These are phyloP conservation scores for Argyrosomus regius DNA, from an alignment of 2,797 vertebrate genomes.

Conservation along the genomic window DNA sequence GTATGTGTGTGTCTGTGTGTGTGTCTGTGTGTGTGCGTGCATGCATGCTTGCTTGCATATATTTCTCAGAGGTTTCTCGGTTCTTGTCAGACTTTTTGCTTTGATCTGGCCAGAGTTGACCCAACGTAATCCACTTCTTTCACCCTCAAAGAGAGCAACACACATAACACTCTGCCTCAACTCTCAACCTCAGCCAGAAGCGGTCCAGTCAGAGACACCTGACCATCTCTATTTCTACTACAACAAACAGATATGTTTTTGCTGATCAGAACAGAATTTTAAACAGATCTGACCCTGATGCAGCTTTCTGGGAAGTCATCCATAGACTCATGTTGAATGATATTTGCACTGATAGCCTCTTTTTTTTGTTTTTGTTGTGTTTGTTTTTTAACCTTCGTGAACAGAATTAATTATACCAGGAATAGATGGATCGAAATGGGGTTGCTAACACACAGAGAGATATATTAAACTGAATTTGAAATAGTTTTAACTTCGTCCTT, in stretches of 20 bases:
- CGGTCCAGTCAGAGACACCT: constrained; percentile 31
- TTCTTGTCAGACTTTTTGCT: constrained; percentile 75
- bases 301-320: constrained; percentile 12
- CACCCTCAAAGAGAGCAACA: constrained; percentile 66
- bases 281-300: constrained; percentile 41
- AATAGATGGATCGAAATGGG: constrained; percentile 9
- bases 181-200: constrained; percentile 54
- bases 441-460: constrained; percentile 5
- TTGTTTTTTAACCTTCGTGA: neutral
- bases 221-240: constrained; percentile 31
- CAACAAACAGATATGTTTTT: constrained; percentile 49
- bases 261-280: constrained; percentile 54
- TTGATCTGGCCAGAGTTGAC: constrained; percentile 79
- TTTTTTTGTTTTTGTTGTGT: constrained; percentile 1
- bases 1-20: constrained; percentile 8
- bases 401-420: constrained; percentile 13
- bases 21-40: constrained; percentile 7
- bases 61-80: constrained; percentile 67
- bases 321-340: constrained; percentile 9
- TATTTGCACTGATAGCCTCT: constrained; percentile 17
- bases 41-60: constrained; percentile 52
- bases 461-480: constrained; percentile 21
- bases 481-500: constrained; percentile 20
- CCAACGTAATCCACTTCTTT: constrained; percentile 72
- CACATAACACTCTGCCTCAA: constrained; percentile 63